Conservation (phyloP, 2,888 invertebrate species). For the Chirona hameri region DNA sequence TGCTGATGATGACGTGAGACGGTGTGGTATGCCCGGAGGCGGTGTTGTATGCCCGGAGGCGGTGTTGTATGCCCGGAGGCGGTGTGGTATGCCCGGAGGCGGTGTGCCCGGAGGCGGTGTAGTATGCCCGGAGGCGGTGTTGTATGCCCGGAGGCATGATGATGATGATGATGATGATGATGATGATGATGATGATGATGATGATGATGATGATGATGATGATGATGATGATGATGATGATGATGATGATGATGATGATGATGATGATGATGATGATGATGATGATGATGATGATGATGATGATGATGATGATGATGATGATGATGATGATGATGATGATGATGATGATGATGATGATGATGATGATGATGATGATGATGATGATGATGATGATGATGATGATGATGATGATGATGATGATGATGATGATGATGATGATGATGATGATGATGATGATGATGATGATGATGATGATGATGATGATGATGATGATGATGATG, state of each 20-base stretch:
- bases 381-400: constrained; percentile 22
- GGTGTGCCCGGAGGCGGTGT: neutral
- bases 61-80: too few species aligned
- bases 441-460: constrained; percentile 22
- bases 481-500: constrained; percentile 22
- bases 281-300: constrained; percentile 22
- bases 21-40: too few species aligned
- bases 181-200: constrained; percentile 22
- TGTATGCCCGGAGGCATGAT: too few species aligned
- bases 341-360: constrained; percentile 22
- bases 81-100: too few species aligned
- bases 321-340: constrained; percentile 22
- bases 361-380: constrained; percentile 22
- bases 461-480: constrained; percentile 22
- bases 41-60: too few species aligned
- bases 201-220: constrained; percentile 22
- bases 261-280: constrained; percentile 22
- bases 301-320: constrained; percentile 22
- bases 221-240: constrained; percentile 22
- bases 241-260: constrained; percentile 22
- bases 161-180: too few species aligned
- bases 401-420: constrained; percentile 22
- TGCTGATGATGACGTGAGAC: too few species aligned
- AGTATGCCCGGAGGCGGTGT: too few species aligned
- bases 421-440: constrained; percentile 22